A percentile compares a stretch with the other conserved stretches of the same genome.
These are phyloP conservation scores for Synanthedon formicaeformis DNA, from an alignment of 2,888 invertebrate genomes.

Conservation along the genomic window DNA sequence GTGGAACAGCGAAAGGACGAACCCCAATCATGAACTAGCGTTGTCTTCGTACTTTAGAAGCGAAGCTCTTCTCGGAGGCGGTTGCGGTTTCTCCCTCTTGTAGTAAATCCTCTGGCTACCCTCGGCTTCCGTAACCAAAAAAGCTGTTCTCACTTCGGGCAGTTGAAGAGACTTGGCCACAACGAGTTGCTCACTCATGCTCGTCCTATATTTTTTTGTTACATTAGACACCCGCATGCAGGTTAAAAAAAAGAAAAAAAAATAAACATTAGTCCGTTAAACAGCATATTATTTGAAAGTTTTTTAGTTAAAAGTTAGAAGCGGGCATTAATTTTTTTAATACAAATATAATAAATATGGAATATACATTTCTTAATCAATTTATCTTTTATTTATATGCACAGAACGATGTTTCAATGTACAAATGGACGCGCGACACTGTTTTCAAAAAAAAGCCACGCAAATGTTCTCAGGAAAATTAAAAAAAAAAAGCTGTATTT, in stretches of 20 bases:
- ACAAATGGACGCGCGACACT: not conserved
- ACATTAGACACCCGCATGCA: conserved; percentile 42
- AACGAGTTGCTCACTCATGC: conserved; percentile 45
- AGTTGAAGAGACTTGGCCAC: conserved; percentile 45
- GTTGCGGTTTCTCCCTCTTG: conserved; percentile 39
- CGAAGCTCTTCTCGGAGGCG: conserved; percentile 50
- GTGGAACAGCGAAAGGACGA: conserved; percentile 19
- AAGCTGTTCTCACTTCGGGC: conserved; percentile 48
- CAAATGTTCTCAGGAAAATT: conserved; percentile 1
- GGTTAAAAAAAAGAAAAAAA: conserved; percentile 19
- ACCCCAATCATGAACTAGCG: conserved; percentile 31
- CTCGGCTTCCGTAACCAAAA: conserved; percentile 26
- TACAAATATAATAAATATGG: not conserved
- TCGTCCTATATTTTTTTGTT: conserved; percentile 30
- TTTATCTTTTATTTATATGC: not conserved
- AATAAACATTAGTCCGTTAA: conserved; percentile 3
- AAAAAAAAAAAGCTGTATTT: not conserved
- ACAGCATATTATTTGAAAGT: not conserved
- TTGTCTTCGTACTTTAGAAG: conserved; percentile 46
- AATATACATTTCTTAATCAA: not conserved
- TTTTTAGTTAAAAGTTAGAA: not conserved
- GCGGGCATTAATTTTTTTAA: not conserved
- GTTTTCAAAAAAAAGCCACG: not conserved
- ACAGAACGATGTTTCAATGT: conserved; percentile 6
- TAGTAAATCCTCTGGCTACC: conserved; percentile 16